Evolutionary conservation across 2,113 vertebrate genomes (phyloP), one percentile per base, ranked within the genome.

Genomic region (Catharus minimus): DNA sequence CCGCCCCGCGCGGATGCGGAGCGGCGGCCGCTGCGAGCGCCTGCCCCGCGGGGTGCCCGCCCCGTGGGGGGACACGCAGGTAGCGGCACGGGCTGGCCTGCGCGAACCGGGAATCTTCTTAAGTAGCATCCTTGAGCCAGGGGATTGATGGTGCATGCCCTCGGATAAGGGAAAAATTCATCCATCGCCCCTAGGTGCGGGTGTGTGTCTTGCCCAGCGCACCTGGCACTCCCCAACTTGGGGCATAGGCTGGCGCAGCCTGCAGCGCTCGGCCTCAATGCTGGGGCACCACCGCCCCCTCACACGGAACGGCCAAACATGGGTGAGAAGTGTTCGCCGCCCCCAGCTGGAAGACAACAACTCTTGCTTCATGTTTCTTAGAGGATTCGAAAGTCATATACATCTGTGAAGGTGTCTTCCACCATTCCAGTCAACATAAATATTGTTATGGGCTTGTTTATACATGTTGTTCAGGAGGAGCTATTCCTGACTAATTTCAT

Each of bases 401-500:
- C 23, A 3, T 43, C 21, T 12, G 38, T 73, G 83, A 30, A 4
- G 3, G 52, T 52, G 79, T 61, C 41, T 56, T 36, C 9, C n/a
- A 2, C 33, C 16, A 2, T 44, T 83, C 43, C 57, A 64, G 77
- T 57, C 73, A 64, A 76, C 80, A 23, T 64, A 39, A 80, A 75
- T 90, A 39, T 33, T 77, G 73, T 71, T 89, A 72, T 32, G 67
- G 64, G 69, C 91, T 73, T 92, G 91, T 92, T 92, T 58, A 43
- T 77, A 73, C 89, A 52, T 11, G 93, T 46, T 53, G 50, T 73
- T 86, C 62, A 58, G 85, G 62, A 82, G 84, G 50, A 85, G 62
- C 78, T 91, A 33, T 89, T 85, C 46, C 79, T 87, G 91, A 61
- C 74, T 91, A 68, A 85, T 89, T 86, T 84, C 21, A 2, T 95